phyloP scores from a whole-genome alignment of 1,140 invertebrate genomes.

The Megalonaias nervosa region DNA sequence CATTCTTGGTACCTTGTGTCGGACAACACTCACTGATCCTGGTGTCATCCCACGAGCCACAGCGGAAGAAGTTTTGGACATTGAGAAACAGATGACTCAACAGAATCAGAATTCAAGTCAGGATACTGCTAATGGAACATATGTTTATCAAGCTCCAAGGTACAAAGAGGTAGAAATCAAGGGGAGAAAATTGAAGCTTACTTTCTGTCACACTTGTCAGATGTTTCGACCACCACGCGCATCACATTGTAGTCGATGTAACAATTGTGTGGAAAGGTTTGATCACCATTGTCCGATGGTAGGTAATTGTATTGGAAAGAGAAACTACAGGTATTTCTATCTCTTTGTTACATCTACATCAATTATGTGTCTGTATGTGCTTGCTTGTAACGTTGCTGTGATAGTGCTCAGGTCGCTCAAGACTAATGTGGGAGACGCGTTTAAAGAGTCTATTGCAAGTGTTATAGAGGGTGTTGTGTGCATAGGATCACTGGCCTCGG shows the following conservation, averaged over 20 bases:
- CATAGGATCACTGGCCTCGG: constrained; percentile 24
- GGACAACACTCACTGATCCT: constrained; percentile 32
- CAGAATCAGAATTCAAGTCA: constrained; percentile 7
- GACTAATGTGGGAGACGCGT: constrained; percentile 23
- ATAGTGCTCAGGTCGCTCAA: constrained; percentile 27
- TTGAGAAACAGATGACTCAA: constrained; percentile 24
- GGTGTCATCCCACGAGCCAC: constrained; percentile 34
- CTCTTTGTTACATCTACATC: constrained; percentile 28
- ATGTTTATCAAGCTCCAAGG: constrained; percentile 17
- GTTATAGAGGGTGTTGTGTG: constrained; percentile 31
- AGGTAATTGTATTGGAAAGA: constrained; percentile 30
- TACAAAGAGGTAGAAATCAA: constrained; percentile 35
- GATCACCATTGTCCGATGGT: constrained; percentile 39
- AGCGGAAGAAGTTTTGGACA: constrained; percentile 24
- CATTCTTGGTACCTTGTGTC: constrained; percentile 23
- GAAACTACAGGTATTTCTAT: constrained; percentile 35
- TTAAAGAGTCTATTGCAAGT: constrained; percentile 32
- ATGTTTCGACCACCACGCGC: constrained; percentile 30
- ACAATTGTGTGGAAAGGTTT: constrained; percentile 37
- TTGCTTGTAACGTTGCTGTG: constrained; percentile 30
- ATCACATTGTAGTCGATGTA: constrained; percentile 35
- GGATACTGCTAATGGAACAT: constrained; percentile 1
- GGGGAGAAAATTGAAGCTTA: constrained; percentile 26
- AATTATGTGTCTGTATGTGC: constrained; percentile 31
- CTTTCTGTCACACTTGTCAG: constrained; percentile 31